phyloP scores from a whole-genome alignment of 1,140 invertebrate genomes.

The Coenobita brevimanus region DNA sequence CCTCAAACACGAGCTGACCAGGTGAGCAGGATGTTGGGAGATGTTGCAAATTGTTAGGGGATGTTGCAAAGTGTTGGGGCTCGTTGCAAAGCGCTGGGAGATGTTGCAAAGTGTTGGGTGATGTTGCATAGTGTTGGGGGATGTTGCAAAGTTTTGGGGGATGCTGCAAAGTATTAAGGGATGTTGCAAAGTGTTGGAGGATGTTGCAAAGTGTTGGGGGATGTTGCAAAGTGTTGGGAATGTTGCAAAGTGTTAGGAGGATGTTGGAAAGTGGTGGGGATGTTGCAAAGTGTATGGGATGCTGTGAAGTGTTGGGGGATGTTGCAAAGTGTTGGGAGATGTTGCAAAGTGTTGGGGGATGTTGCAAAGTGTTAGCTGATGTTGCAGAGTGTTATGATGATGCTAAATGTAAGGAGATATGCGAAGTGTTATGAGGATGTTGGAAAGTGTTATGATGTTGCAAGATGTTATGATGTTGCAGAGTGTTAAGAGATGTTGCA shows the following conservation, averaged over 20 bases:
- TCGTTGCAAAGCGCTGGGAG: neutral
- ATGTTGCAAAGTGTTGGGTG: neutral
- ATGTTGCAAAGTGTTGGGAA: neutral
- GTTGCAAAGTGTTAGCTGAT: neutral
- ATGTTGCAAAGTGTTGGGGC: neutral
- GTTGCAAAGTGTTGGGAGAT: neutral
- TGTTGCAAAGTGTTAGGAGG: neutral
- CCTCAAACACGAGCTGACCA: constrained; percentile 25
- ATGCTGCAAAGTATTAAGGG: neutral
- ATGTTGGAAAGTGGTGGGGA: neutral
- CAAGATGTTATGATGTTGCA: neutral
- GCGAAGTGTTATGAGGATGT: neutral
- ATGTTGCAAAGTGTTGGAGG: neutral
- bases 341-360: neutral
- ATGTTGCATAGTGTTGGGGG: neutral
- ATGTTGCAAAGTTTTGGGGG: neutral
- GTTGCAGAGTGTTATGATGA: neutral
- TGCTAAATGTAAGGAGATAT: neutral
- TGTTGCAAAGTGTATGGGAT: neutral
- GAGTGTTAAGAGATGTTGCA: neutral
- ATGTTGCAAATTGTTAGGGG: neutral
- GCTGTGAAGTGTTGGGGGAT: neutral
- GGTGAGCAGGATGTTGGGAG: neutral
- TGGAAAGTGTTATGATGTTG: too few relatives aligned
- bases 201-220: neutral